Evolutionary conservation across 2,888 invertebrate genomes (phyloP), one percentile per base, ranked within the genome.

Genomic region (Xylota sylvarum): DNA sequence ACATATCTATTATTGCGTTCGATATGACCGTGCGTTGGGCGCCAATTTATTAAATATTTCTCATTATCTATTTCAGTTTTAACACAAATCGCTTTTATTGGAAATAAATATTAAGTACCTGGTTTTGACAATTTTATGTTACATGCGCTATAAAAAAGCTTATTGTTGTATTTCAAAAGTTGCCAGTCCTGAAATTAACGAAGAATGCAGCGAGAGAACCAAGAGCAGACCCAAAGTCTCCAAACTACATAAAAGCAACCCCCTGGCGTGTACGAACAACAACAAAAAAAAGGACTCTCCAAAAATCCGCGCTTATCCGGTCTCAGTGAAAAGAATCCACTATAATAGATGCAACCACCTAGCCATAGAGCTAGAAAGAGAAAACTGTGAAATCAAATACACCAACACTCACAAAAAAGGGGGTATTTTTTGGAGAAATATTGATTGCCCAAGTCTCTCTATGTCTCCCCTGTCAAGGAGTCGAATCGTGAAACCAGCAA

Each of bases 401-500:
- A 72, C 79, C 74, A 74, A 32, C 46, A 62, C 72, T 10, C 23
- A n/a, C 19, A 55, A 74, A 58, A n/a, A 17, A 19, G 74, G 74
- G 62, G 43, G 65, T 35, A 32, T 65, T 48, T 77, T 85, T 56
- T 81, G 84, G 84, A 87, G 84, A 87, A 64, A 88, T 87, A 88
- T 87, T 88, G 84, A 88, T 87, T 88, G 83, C 77, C 80, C 74
- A 67, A 76, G 23, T 73, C 64, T 55, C 32, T 69, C 64, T 86
- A 73, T 86, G 35, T 77, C 87, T 83, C 79, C 40, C 64, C 27
- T 35, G 56, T 48, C 58, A 78, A 65, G 65, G 81, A 77, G 55
- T 67, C 76, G 70, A 85, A 76, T 80, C 78, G 56, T 64, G 56
- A 73, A 83, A 23, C 74, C 62, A 67, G 67, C 69, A 74, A 58